Evolutionary conservation across 1,140 invertebrate species (phyloP).

Genomic region (Andricus grossulariae): DNA sequence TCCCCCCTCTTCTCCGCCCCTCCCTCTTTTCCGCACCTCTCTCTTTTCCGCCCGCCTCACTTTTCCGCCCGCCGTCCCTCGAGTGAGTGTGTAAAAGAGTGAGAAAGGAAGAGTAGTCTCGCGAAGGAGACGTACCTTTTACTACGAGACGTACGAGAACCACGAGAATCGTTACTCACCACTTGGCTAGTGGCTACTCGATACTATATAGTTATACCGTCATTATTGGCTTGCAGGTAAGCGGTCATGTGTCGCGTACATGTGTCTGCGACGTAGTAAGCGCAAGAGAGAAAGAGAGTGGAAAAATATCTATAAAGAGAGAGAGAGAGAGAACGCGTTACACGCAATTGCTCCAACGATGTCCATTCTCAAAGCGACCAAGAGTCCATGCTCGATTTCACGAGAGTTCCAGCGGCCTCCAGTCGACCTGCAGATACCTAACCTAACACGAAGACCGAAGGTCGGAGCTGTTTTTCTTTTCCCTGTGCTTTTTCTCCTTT

Average conservation of each 20-base stretch:
- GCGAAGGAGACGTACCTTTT: background rate
- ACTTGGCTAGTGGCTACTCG: background rate
- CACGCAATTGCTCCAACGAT: slow-evolving; percentile 37
- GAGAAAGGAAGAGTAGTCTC: slow-evolving; percentile 15
- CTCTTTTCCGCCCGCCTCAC: background rate
- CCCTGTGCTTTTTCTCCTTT: background rate
- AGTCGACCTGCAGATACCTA: slow-evolving; percentile 37
- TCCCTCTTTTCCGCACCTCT: background rate
- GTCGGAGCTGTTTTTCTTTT: slow-evolving; percentile 31
- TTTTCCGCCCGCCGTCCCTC: background rate
- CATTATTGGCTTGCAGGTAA: background rate
- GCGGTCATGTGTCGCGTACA: background rate
- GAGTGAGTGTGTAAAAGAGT: background rate
- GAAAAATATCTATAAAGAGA: background rate
- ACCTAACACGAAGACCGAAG: slow-evolving; percentile 33
- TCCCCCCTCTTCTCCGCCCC: slow-evolving; percentile 19
- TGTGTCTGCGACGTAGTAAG: background rate
- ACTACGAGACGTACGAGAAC: slow-evolving; percentile 23
- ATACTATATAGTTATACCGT: background rate
- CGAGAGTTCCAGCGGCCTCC: slow-evolving; percentile 48
- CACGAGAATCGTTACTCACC: slow-evolving; percentile 24
- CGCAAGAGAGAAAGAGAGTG: background rate
- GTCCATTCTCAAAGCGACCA: slow-evolving; percentile 44
- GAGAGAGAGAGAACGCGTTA: background rate
- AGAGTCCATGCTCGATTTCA: slow-evolving; percentile 50